These are phyloP conservation scores for Pomacea canaliculata DNA, from an alignment of 2,888 invertebrate genomes.

Conservation along the genomic window DNA sequence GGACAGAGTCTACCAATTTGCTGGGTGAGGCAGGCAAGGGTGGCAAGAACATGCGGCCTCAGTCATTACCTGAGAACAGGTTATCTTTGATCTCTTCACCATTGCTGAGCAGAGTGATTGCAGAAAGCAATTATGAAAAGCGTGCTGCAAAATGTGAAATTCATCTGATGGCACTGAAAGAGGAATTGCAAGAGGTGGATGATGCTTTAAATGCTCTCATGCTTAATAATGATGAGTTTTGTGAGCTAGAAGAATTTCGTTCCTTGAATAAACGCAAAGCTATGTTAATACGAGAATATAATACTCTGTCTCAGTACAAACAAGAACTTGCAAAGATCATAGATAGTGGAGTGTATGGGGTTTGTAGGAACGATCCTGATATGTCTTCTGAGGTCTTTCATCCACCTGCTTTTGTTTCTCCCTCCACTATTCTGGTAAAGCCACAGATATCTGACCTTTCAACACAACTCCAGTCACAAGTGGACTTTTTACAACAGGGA, in stretches of 20 bases:
- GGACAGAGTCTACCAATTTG: not conserved
- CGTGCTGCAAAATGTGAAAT: constrained; percentile 44
- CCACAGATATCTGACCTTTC: not conserved
- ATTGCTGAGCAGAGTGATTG: constrained; percentile 16
- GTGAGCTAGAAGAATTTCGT: constrained; percentile 44
- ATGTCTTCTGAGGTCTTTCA: constrained; percentile 8
- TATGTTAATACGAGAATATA: constrained; percentile 43
- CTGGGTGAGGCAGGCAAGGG: not conserved
- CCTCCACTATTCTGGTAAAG: not conserved
- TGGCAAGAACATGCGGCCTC: too few relatives aligned
- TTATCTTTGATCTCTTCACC: not conserved
- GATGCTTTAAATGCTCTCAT: constrained; percentile 41
- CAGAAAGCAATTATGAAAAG: constrained; percentile 43
- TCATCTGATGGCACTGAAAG: constrained; percentile 38
- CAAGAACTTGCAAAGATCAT: constrained; percentile 36
- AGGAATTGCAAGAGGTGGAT: constrained; percentile 47
- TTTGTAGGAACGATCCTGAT: not conserved
- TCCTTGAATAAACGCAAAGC: constrained; percentile 44
- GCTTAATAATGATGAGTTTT: constrained; percentile 44
- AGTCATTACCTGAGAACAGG: too few relatives aligned
- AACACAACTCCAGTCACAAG: too few relatives aligned
- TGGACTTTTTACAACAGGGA: too few relatives aligned
- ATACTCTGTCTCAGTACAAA: constrained; percentile 41
- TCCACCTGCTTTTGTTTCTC: constrained; percentile 2
- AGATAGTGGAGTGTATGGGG: constrained; percentile 4